Evolutionary conservation across 2,797 vertebrate genomes (phyloP).

Genomic region (Neosilurus mollespiculum): DNA sequence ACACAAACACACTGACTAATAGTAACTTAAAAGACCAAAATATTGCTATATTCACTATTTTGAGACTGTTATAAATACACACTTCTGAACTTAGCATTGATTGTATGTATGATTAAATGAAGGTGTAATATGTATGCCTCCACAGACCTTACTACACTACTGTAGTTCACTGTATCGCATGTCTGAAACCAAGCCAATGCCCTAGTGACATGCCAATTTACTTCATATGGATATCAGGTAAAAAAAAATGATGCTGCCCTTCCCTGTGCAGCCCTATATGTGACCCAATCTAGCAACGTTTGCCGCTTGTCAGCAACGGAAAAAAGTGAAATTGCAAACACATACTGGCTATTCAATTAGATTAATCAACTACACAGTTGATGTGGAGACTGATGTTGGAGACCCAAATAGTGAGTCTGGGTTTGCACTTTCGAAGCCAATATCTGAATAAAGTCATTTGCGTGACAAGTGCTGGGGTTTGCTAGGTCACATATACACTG

Average conservation of each 20-base stretch:
- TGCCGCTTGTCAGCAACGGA: too few species aligned
- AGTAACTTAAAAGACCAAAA: conserved; percentile 53
- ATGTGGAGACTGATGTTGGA: too few species aligned
- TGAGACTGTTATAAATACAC: conserved; percentile 54
- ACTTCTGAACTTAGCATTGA: conserved; percentile 37
- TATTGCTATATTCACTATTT: conserved; percentile 39
- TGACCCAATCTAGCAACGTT: too few species aligned
- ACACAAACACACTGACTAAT: conserved; percentile 37
- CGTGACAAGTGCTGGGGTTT: too few species aligned
- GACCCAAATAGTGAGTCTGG: too few species aligned
- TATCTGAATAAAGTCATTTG: too few species aligned
- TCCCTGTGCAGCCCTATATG: background rate
- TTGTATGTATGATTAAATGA: conserved; percentile 44
- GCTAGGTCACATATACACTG: too few species aligned
- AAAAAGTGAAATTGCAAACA: too few species aligned
- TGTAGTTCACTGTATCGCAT: conserved; percentile 59
- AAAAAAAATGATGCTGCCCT: background rate
- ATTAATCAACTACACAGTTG: too few species aligned
- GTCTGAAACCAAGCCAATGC: conserved; percentile 45
- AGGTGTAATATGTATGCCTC: conserved; percentile 42
- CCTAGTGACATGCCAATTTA: conserved; percentile 12
- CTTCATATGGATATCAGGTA: background rate
- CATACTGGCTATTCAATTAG: too few species aligned
- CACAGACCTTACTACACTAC: conserved; percentile 50
- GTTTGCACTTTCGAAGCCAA: too few species aligned